phyloP scores from a whole-genome alignment of 1,140 invertebrate genomes.

The Andrena cerasifolii region DNA sequence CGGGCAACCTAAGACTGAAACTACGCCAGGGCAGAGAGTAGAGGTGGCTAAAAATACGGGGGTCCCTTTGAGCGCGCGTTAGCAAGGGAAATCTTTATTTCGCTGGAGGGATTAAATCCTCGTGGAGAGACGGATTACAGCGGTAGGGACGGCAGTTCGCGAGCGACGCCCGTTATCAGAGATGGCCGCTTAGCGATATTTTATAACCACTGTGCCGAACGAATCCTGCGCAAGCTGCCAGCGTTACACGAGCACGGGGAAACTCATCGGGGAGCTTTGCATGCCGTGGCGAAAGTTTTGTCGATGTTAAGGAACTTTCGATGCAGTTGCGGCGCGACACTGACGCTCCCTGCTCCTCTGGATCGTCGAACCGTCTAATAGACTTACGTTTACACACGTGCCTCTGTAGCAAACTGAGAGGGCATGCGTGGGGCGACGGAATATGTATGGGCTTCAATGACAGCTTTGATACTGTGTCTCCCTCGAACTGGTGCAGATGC shows the following conservation, averaged over 20 bases:
- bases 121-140: slow-evolving; percentile 4
- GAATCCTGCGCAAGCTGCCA: slow-evolving; percentile 5
- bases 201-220: slow-evolving; percentile 50
- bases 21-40: too few species aligned
- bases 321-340: slow-evolving; percentile 35
- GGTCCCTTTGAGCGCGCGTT: not conserved
- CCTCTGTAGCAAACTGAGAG: not conserved
- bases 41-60: slow-evolving; percentile 15
- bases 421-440: not conserved
- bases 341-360: slow-evolving; percentile 43
- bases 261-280: slow-evolving; percentile 38
- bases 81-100: slow-evolving; percentile 7
- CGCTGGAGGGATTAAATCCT: not conserved
- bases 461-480: not conserved
- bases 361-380: slow-evolving; percentile 67
- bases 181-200: slow-evolving; percentile 33
- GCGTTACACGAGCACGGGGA: slow-evolving; percentile 12
- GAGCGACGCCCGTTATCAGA: slow-evolving; percentile 14
- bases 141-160: slow-evolving; percentile 8
- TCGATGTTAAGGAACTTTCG: slow-evolving; percentile 59
- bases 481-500: not conserved
- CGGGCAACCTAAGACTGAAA: too few species aligned
- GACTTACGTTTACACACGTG: slow-evolving; percentile 57
- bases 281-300: slow-evolving; percentile 48
- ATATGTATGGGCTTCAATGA: slow-evolving; percentile 13